Evolutionary conservation across 2,888 invertebrate genomes (phyloP).

Genomic region (Theretra japonica): DNA sequence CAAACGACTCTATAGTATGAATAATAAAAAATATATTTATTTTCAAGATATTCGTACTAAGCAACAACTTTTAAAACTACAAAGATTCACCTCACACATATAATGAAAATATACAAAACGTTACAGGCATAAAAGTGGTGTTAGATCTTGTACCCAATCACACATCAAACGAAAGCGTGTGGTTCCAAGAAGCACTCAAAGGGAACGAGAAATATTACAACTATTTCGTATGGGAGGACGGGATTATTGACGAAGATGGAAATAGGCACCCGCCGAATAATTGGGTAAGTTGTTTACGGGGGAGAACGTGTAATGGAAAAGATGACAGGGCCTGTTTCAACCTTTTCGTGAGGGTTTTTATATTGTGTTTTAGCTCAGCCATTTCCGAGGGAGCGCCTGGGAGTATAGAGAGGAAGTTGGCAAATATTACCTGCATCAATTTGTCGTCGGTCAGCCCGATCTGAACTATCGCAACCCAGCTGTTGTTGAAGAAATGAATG

Average conservation of each 20-base stretch:
- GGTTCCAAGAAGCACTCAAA: slow-evolving; percentile 91
- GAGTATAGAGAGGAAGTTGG: slow-evolving; percentile 86
- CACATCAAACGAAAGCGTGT: slow-evolving; percentile 91
- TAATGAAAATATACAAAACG: slow-evolving; percentile 24
- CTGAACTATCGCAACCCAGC: slow-evolving; percentile 88
- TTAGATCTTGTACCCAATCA: slow-evolving; percentile 90
- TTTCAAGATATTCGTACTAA: too few species aligned
- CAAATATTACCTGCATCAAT: slow-evolving; percentile 90
- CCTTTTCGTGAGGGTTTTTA: background rate
- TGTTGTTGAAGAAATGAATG: slow-evolving; percentile 86
- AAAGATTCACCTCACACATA: background rate
- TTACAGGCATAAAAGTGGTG: slow-evolving; percentile 82
- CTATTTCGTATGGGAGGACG: slow-evolving; percentile 90
- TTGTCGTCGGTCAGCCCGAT: slow-evolving; percentile 88
- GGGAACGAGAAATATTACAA: slow-evolving; percentile 86
- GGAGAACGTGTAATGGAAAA: slow-evolving; percentile 3
- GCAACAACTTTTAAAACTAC: too few species aligned
- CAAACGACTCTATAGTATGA: background rate
- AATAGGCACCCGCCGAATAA: slow-evolving; percentile 87
- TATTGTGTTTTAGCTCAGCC: slow-evolving; percentile 66
- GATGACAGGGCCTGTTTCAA: slow-evolving; percentile 4
- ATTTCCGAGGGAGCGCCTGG: slow-evolving; percentile 90
- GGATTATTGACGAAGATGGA: slow-evolving; percentile 73
- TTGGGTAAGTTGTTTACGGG: slow-evolving; percentile 82
- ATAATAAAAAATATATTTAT: too few species aligned